These are phyloP conservation scores for Petrocephalus sullivani DNA, from an alignment of 2,797 vertebrate genomes.

Conservation along the genomic window DNA sequence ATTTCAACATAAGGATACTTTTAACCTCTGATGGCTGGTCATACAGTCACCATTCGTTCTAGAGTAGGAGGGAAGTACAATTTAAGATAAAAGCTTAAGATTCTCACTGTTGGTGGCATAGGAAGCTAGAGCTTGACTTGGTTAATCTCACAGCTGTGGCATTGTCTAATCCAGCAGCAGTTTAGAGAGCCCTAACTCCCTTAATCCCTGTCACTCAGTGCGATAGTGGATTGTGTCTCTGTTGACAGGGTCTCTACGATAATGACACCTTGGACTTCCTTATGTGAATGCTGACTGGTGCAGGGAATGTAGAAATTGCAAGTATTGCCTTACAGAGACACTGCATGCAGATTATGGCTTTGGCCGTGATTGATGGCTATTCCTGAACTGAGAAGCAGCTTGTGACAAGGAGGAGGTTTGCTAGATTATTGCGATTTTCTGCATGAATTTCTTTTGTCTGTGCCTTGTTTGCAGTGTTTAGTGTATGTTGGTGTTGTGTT, in stretches of 20 bases:
- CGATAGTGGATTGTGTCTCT: neutral
- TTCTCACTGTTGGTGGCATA: slow-evolving; percentile 25
- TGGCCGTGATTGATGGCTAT: neutral
- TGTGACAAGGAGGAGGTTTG: neutral
- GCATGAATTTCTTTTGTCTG: neutral
- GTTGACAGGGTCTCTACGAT: neutral
- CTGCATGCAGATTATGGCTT: neutral
- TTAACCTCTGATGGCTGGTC: neutral
- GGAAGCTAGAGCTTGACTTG: slow-evolving; percentile 42
- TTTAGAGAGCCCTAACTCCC: slow-evolving; percentile 15
- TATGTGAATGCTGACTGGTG: neutral
- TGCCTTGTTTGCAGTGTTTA: neutral
- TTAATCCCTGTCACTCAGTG: neutral
- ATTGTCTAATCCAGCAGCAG: slow-evolving; percentile 39
- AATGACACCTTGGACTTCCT: neutral
- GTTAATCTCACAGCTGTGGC: slow-evolving; percentile 44
- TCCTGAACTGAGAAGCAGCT: neutral
- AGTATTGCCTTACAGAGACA: neutral
- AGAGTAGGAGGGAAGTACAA: slow-evolving; percentile 42
- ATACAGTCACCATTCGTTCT: slow-evolving; percentile 29
- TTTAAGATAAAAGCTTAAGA: slow-evolving; percentile 37
- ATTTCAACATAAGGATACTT: neutral
- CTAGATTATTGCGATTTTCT: neutral
- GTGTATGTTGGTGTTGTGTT: neutral
- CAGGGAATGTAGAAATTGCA: neutral